A percentile compares a stretch with the other conserved stretches of the same genome.
These are phyloP conservation scores for Sycophila texana DNA, from an alignment of 2,888 invertebrate genomes.

Conservation along the genomic window DNA sequence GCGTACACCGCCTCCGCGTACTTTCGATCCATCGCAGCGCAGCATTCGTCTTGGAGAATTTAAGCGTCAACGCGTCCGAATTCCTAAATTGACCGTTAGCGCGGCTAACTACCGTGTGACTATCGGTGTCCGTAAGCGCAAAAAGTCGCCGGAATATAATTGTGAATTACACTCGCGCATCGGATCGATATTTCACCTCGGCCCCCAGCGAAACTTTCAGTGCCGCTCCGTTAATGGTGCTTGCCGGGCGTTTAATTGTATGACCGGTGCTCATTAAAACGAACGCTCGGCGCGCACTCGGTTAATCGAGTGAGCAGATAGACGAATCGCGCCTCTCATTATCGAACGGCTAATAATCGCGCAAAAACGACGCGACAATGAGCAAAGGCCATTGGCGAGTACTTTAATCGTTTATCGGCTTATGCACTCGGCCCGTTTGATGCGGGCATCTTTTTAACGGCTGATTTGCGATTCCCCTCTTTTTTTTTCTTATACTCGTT, in stretches of 20 bases:
- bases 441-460: no score
- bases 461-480: no score
- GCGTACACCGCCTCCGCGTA: no score
- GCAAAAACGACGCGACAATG: conserved; percentile 21
- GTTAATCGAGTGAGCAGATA: background rate
- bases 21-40: no score
- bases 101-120: background rate
- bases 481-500: no score
- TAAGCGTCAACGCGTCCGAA: background rate
- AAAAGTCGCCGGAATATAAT: conserved; percentile 33
- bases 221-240: conserved; percentile 18
- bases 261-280: conserved; percentile 37
- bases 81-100: background rate
- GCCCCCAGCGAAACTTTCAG: conserved; percentile 35
- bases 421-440: no score
- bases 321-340: conserved; percentile 25
- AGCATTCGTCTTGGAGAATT: background rate
- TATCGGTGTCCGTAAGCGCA: background rate
- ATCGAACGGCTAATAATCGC: conserved; percentile 48
- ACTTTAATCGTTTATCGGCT: conserved; percentile 11
- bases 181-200: background rate
- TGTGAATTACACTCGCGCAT: conserved; percentile 17
- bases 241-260: conserved; percentile 35
- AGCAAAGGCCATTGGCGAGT: background rate
- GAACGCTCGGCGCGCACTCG: conserved; percentile 11